phyloP scores from a whole-genome alignment of 2,888 invertebrate genomes.

The Trichacis sp. region DNA sequence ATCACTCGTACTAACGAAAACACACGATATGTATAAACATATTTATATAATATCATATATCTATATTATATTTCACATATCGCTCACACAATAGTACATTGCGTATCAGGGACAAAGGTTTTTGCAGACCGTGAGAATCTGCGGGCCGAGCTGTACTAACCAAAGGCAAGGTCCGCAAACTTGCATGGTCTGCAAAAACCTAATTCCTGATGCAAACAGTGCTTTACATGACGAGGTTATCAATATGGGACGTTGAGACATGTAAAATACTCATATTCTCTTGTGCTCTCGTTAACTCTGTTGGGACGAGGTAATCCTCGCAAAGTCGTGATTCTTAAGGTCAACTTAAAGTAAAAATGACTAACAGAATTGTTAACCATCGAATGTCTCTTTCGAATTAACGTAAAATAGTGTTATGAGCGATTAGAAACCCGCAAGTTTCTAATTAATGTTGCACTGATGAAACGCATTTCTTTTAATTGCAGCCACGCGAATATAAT shows the following conservation, averaged over 20 bases:
- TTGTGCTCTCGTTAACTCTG: slow-evolving; percentile 43
- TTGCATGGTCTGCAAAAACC: no score
- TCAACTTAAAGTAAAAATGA: not conserved
- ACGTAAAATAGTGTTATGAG: not conserved
- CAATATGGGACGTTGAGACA: no score
- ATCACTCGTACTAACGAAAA: slow-evolving; percentile 42
- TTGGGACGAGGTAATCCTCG: slow-evolving; percentile 10
- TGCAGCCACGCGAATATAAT: no score
- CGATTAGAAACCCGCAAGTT: slow-evolving; percentile 18
- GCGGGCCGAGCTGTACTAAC: no score
- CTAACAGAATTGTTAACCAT: not conserved
- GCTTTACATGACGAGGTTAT: no score
- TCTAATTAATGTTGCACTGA: no score
- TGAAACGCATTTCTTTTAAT: no score
- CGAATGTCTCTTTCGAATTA: slow-evolving; percentile 1
- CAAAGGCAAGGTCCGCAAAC: no score
- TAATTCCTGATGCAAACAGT: no score
- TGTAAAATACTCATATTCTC: slow-evolving; percentile 46
- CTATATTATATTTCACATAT: slow-evolving; percentile 24
- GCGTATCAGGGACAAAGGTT: no score
- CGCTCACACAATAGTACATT: slow-evolving; percentile 20
- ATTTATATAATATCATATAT: slow-evolving; percentile 45
- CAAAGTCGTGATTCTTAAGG: not conserved
- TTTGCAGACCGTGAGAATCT: no score
- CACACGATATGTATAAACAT: slow-evolving; percentile 51